Evolutionary conservation across 2,797 vertebrate species (phyloP), one percentile per base, ranked within the genome.

Genomic region (Erethizon dorsatum): DNA sequence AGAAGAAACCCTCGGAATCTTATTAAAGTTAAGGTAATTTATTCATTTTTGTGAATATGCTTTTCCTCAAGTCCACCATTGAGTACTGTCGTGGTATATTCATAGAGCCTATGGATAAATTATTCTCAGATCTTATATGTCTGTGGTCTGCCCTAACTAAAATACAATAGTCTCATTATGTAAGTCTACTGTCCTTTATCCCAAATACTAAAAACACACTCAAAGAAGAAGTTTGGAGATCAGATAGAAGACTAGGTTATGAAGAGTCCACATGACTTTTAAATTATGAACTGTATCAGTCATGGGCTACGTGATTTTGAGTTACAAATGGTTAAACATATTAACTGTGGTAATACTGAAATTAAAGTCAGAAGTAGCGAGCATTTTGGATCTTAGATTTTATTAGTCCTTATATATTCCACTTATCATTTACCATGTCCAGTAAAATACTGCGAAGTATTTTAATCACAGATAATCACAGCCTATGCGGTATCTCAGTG

Each of bases 1-100:
- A 99, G 99, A 97, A 99, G 99, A 97, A 80, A 99, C 52, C 98
- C 98, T 6, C 80, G 0, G 22, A 99, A 99, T 65, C 98, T 99
- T 18, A 93, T 99, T 22, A 98, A 99, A 98, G 69, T 99, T 31
- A 99, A 99, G 99, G 99, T 99, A 99, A 97, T 56, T 2, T 1
- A 0, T 41, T 50, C 6, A 2, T 59, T 75, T 73, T 75, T 88
- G 24, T 22, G n/a, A 8, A 15, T 90, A 0, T 84, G 31, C 37
- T 96, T 94, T 97, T 88, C 61, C 73, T 92, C 41, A 41, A 8
- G 17, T 57, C 45, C 56, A 14, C 63, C 31, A 33, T 8, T 57
- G 24, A 41, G 22, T 92, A 45, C 92, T 50, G 26, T 91, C 18
- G 33, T 83, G 28, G 41, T 90, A 52, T 61, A 59, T 33, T 67